Conservation (phyloP, 2,888 invertebrate genomes). For the Ypsolopha sequella region DNA sequence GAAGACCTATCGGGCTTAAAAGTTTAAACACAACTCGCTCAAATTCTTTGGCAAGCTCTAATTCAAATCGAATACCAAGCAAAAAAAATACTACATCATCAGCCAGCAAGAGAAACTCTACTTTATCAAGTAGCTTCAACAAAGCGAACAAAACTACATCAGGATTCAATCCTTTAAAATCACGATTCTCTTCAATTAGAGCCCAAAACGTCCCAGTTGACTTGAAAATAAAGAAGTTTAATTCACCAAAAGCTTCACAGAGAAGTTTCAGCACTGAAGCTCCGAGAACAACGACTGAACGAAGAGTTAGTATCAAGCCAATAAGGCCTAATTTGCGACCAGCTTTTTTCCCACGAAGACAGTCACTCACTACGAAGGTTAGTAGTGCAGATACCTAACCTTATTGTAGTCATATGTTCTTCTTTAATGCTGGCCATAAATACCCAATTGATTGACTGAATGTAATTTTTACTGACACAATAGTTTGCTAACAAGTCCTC, state of each 20-base stretch:
- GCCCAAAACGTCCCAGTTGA: conserved; percentile 59
- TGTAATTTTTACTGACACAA: no score
- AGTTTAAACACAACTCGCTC: conserved; percentile 40
- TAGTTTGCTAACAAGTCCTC: no score
- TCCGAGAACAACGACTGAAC: conserved; percentile 49
- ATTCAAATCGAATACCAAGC: neutral
- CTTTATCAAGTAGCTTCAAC: conserved; percentile 22
- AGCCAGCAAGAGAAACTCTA: conserved; percentile 36
- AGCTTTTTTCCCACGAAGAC: conserved; percentile 48
- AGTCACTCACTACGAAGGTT: conserved; percentile 31
- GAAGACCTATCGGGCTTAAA: conserved; percentile 40
- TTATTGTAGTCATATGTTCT: neutral
- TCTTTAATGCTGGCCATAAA: no score
- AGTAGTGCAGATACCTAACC: conserved; percentile 6
- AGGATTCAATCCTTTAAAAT: conserved; percentile 37
- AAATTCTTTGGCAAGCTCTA: conserved; percentile 8
- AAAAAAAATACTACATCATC: conserved; percentile 17
- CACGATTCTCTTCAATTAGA: conserved; percentile 42
- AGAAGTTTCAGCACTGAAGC: conserved; percentile 46
- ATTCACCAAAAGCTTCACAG: conserved; percentile 22
- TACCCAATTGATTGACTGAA: no score
- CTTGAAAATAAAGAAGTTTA: conserved; percentile 27
- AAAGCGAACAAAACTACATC: conserved; percentile 46
- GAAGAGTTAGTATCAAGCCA: conserved; percentile 45
- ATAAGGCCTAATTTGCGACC: conserved; percentile 51